A percentile compares a stretch with the other conserved stretches of the same genome.
phyloP scores from a whole-genome alignment of 1,140 invertebrate genomes.

The Heterodera carotae region DNA sequence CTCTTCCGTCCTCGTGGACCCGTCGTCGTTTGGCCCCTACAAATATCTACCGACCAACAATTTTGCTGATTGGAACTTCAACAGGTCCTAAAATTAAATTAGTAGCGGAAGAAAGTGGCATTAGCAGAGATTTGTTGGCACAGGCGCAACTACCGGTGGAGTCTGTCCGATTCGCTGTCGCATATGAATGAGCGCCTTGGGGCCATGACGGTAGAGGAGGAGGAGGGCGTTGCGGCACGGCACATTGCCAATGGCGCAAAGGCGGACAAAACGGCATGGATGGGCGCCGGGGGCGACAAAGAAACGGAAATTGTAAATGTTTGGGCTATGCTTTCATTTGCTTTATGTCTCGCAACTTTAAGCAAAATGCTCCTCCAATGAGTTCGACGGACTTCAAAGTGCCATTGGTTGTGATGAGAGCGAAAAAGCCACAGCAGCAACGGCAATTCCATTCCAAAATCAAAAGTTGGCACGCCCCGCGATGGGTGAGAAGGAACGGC shows the following conservation, averaged over 20 bases:
- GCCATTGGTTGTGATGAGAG: constrained; percentile 14
- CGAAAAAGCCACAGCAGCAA: constrained; percentile 19
- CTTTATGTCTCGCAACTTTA: too few species aligned
- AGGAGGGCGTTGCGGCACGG: constrained; percentile 3
- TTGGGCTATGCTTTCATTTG: too few species aligned
- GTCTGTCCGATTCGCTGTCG: constrained; percentile 18
- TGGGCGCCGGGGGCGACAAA: background rate
- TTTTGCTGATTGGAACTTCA: background rate
- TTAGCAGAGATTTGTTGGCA: background rate
- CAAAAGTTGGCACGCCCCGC: constrained; percentile 30
- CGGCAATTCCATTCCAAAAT: constrained; percentile 12
- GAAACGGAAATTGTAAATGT: too few species aligned
- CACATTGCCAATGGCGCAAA: background rate
- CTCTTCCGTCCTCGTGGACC: constrained; percentile 1
- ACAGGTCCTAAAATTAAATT: too few species aligned
- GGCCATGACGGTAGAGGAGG: constrained; percentile 4
- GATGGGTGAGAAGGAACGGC: background rate
- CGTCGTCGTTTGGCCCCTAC: background rate
- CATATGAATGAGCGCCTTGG: constrained; percentile 16
- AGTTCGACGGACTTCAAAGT: background rate
- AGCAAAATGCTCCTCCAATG: too few species aligned
- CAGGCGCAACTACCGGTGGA: constrained; percentile 22
- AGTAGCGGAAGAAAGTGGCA: background rate
- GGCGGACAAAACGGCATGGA: background rate
- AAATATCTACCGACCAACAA: background rate